Percentiles rank a stretch among this genome's conserved stretches.
Conservation (phyloP, 2,888 invertebrate genomes). For the Eumacrocentrus americanus region DNA sequence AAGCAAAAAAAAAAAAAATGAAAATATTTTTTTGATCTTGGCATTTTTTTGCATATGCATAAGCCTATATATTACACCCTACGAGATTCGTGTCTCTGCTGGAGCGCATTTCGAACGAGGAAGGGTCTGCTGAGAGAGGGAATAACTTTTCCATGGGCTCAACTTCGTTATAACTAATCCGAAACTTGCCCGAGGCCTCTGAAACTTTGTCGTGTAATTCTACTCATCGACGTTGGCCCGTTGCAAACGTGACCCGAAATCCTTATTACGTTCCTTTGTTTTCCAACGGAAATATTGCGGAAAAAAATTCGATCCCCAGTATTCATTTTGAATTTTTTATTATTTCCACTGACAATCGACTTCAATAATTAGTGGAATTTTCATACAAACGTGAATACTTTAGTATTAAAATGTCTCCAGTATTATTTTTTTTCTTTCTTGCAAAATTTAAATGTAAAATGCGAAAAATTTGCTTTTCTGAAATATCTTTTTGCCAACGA, state of each 20-base stretch:
- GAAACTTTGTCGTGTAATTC: constrained; percentile 30
- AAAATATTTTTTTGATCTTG: not conserved
- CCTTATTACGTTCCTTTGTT: constrained; percentile 4
- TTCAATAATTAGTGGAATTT: too few relatives aligned
- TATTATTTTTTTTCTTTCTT: too few relatives aligned
- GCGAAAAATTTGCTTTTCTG: too few relatives aligned
- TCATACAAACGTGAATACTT: too few relatives aligned
- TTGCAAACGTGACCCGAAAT: constrained; percentile 25
- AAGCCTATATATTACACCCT: not conserved
- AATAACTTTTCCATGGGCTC: constrained; percentile 8
- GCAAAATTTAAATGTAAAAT: too few relatives aligned
- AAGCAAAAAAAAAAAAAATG: not conserved
- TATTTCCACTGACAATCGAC: too few relatives aligned
- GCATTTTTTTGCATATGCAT: not conserved
- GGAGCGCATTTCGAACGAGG: not conserved
- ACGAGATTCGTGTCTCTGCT: not conserved
- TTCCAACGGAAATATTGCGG: not conserved
- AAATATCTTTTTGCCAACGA: too few relatives aligned
- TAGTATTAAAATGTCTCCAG: too few relatives aligned
- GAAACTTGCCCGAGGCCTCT: constrained; percentile 21
- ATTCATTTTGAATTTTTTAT: too few relatives aligned
- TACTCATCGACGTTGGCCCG: constrained; percentile 17
- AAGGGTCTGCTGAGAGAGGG: not conserved
- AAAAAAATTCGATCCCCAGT: too few relatives aligned
- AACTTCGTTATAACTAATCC: constrained; percentile 37